Base-by-base conservation (phyloP, 2,888 invertebrate species). In the Allolobophora icterica region DNA sequence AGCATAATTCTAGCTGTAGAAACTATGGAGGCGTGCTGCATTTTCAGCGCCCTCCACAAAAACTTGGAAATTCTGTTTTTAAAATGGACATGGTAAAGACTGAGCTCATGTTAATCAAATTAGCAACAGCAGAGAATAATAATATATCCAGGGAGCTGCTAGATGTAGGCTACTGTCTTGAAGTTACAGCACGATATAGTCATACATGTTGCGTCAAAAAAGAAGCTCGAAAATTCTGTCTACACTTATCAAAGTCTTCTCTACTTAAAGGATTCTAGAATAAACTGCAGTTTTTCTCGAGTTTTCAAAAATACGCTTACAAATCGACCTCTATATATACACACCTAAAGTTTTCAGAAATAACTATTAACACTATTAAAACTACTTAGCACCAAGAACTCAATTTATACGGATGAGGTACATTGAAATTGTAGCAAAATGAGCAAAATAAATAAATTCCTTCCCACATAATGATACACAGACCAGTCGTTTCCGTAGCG, bases 381-480 rank as follows among this genome's bases (percentile, higher is more conserved):
- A n/a, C 71, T 71, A 30, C n/a, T n/a, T n/a, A 71, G 71, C 71
- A 71, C 71, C 71, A 71, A 71, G 71, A 71, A 71, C 71, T 71
- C 71, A 71, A 71, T 71, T 71, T 8, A 71, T n/a, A n/a, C 71
- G 30, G 30, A 71, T 71, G 71, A 71, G 71, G 71, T 71, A 71
- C 71, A n/a, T 71, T n/a, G 71, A 71, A 71, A 71, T n/a, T 71
- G 71, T 71, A 71, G 71, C 71, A 71, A 30, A 71, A n/a, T 71
- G 71, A 71, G 71, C 71, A 71, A 71, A 71, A 71, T 71, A 71
- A 71, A 71, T 71, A 71, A n/a, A n/a, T 71, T 71, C 30, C n/a
- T 71, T 71, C 30, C 13, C 30, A 11, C 4, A 30, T 71, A 52
- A 71, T 71, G n/a, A 71, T 13, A 71, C 71, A 71, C 13, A 8